Conservation (phyloP, 2,888 invertebrate species). For the Griposia aprilina region DNA sequence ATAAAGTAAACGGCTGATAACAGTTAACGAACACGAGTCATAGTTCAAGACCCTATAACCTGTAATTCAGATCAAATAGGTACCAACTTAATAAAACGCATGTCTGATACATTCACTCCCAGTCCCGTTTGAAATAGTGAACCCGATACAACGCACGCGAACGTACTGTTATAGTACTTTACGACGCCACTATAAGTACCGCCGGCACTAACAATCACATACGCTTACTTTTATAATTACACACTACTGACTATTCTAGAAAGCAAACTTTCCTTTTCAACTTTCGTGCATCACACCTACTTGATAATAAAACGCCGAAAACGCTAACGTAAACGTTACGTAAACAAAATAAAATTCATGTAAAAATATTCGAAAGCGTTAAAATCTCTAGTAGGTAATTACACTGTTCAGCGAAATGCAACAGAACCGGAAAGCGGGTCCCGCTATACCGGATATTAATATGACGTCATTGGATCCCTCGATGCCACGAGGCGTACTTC, state of each 20-base stretch:
- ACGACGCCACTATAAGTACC: constrained; percentile 18
- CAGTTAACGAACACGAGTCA: background rate
- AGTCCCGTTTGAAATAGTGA: constrained; percentile 27
- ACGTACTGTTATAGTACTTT: constrained; percentile 45
- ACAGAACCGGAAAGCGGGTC: constrained; percentile 76
- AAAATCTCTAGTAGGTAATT: constrained; percentile 59
- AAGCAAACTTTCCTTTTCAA: constrained; percentile 66
- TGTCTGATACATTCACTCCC: constrained; percentile 9
- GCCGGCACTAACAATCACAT: constrained; percentile 31
- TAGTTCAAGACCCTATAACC: constrained; percentile 10
- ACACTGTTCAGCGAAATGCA: constrained; percentile 69
- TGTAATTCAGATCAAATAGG: background rate
- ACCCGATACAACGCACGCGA: constrained; percentile 9
- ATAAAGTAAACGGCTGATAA: constrained; percentile 18
- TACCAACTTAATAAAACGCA: background rate
- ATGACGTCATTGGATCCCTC: constrained; percentile 82
- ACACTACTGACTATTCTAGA: constrained; percentile 52
- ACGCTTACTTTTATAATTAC: constrained; percentile 50
- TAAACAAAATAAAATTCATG: constrained; percentile 57
- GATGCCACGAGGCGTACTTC: constrained; percentile 76
- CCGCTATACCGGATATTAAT: constrained; percentile 80
- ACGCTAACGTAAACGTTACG: constrained; percentile 58
- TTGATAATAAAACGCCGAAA: constrained; percentile 60
- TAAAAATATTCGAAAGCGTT: constrained; percentile 61
- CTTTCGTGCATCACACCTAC: constrained; percentile 54